Evolutionary conservation across 1,140 invertebrate genomes (phyloP).

Genomic region (Holcopasites calliopsidis): DNA sequence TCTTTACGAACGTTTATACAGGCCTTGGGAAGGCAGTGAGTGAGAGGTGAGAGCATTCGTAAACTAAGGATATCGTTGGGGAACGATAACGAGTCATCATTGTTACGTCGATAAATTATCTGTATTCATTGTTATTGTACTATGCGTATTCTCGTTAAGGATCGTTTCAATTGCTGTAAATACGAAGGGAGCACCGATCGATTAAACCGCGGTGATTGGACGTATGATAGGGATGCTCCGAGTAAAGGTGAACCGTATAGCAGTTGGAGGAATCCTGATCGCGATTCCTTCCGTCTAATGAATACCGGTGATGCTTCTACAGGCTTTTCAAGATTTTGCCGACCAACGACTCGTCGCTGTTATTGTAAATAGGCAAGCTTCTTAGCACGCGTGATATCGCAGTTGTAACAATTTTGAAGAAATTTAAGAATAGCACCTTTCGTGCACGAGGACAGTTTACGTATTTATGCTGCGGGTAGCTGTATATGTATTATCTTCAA

Average conservation of each 20-base stretch:
- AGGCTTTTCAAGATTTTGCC: constrained; percentile 6
- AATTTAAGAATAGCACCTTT: too few relatives aligned
- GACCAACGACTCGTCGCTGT: constrained; percentile 75
- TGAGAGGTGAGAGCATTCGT: too few relatives aligned
- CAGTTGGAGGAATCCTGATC: too few relatives aligned
- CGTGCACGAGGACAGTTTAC: neutral
- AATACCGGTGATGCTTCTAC: neutral
- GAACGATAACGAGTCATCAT: neutral
- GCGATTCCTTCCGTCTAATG: neutral
- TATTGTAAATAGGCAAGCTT: constrained; percentile 80
- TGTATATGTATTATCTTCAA: neutral
- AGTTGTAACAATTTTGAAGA: too few relatives aligned
- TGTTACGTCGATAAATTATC: neutral
- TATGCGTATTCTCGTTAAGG: neutral
- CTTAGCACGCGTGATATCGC: constrained; percentile 78
- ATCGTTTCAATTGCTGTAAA: constrained; percentile 31
- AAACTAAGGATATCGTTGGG: neutral
- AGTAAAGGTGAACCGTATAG: too few relatives aligned
- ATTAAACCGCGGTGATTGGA: too few relatives aligned
- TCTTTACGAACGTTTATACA: constrained; percentile 48
- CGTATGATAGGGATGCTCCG: neutral
- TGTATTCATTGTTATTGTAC: neutral
- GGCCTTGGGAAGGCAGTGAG: too few relatives aligned
- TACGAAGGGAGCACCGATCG: neutral
- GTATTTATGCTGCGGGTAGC: neutral